A percentile compares a stretch with the other conserved stretches of the same genome.
These are phyloP conservation scores for Xylocopa sonorina DNA, from an alignment of 1,140 invertebrate species.

Conservation along the genomic window DNA sequence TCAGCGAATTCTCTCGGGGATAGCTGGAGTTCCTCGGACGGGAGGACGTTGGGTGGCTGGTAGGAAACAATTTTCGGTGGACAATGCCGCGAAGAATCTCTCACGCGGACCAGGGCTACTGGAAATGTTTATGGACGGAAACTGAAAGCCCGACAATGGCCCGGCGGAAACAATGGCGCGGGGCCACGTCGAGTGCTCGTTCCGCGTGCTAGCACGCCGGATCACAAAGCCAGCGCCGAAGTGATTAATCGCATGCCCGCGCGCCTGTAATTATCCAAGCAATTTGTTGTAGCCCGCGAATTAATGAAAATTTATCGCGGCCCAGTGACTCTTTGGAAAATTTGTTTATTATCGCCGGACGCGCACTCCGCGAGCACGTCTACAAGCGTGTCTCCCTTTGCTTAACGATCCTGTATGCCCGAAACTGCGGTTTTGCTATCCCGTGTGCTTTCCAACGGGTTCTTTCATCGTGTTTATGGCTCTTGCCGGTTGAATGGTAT, in stretches of 20 bases:
- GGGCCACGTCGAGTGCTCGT: constrained; percentile 73
- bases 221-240: constrained; percentile 74
- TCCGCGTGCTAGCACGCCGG: constrained; percentile 61
- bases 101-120: constrained; percentile 64
- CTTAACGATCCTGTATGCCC: constrained; percentile 27
- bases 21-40: constrained; percentile 61
- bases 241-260: constrained; percentile 76
- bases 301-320: constrained; percentile 79
- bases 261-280: constrained; percentile 79
- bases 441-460: background rate
- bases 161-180: constrained; percentile 73
- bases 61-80: constrained; percentile 71
- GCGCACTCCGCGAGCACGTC: background rate
- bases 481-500: background rate
- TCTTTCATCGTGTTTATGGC: background rate
- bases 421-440: background rate
- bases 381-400: background rate
- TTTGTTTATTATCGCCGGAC: constrained; percentile 60
- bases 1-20: constrained; percentile 60
- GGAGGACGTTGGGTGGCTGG: constrained; percentile 35
- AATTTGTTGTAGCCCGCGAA: constrained; percentile 78
- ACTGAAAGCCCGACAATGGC: constrained; percentile 71
- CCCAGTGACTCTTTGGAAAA: constrained; percentile 73
- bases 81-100: constrained; percentile 70
- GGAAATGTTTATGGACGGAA: constrained; percentile 74